Evolutionary conservation across 2,113 vertebrate genomes (phyloP), one percentile per base, ranked within the genome.

Genomic region (Ptilonorhynchus violaceus): DNA sequence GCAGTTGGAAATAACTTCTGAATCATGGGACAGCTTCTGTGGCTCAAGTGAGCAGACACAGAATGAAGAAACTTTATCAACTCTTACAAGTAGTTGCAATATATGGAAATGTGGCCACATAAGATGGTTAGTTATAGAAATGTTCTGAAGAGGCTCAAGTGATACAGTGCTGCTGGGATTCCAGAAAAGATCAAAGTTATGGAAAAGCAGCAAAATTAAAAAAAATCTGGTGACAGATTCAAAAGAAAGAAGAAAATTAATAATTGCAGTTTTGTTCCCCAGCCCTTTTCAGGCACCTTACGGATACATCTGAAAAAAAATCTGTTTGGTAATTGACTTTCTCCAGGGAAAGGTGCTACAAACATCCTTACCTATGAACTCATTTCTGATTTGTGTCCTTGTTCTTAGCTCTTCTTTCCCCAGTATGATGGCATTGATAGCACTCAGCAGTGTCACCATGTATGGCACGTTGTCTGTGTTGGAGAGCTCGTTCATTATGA

Each of bases 351-450:
- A 49, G 10, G 25, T 46, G 27, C 22, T 41, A 73, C n/a, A 74
- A 91, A 33, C 15, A 49, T 50, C n/a, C 84, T 94, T 97, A 99
- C 99, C 99, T 1, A 99, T 98, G 88, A 99, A 99, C 96, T 99
- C 99, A 1, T 99, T 99, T 58, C 99, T 98, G 91, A 99, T 99
- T 85, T 98, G 99, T 53, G 98, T 98, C 66, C 99, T 98, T 41
- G 98, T 92, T 18, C 98, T 97, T 60, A 99, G 98, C 92, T 99
- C 99, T 49, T 99, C 99, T 1, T 98, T 98, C 18, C 99, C 99
- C 39, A 99, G 97, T 97, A 99, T 99, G 97, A 99, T 90, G 62
- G 99, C 99, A 12, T 99, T 99, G 97, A 99, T 98, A 63, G 99
- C 98, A 27, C 99, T 99, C 86, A 99, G 98, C 88, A 99, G 98